These are phyloP conservation scores for Acinonyx jubatus DNA, from an alignment of 2,113 vertebrate genomes.

Conservation along the genomic window DNA sequence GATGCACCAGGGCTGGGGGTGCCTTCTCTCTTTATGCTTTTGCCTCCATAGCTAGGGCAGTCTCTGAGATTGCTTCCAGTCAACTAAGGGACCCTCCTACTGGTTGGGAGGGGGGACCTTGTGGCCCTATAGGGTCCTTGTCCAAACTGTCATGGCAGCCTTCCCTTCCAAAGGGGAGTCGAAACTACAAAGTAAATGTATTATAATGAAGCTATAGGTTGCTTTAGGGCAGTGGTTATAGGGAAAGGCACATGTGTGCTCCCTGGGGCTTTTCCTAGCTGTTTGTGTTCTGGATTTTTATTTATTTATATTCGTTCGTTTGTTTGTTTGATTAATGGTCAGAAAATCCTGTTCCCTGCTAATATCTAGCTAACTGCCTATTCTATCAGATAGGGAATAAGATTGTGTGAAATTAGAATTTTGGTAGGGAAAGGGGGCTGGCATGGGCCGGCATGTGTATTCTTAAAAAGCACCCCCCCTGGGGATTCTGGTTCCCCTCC, in stretches of 20 bases:
- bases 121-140: neutral
- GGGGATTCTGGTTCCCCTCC: neutral
- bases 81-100: neutral
- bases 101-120: neutral
- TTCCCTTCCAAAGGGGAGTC: neutral
- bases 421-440: neutral
- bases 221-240: neutral
- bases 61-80: neutral
- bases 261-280: neutral
- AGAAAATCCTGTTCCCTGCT: neutral
- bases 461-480: neutral
- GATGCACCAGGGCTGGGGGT: neutral
- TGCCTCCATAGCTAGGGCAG: neutral
- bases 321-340: neutral
- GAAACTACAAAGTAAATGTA: neutral
- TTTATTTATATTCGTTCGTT: neutral
- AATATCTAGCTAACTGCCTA: neutral
- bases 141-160: neutral
- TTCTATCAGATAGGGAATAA: neutral
- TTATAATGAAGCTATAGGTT: neutral
- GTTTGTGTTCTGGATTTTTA: neutral
- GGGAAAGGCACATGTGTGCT: neutral
- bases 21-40: neutral
- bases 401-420: neutral
- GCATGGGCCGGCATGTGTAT: neutral